Percentiles rank a stretch among this genome's conserved stretches.
phyloP scores from a whole-genome alignment of 1,140 invertebrate species.

The Zaprionus africanus region DNA sequence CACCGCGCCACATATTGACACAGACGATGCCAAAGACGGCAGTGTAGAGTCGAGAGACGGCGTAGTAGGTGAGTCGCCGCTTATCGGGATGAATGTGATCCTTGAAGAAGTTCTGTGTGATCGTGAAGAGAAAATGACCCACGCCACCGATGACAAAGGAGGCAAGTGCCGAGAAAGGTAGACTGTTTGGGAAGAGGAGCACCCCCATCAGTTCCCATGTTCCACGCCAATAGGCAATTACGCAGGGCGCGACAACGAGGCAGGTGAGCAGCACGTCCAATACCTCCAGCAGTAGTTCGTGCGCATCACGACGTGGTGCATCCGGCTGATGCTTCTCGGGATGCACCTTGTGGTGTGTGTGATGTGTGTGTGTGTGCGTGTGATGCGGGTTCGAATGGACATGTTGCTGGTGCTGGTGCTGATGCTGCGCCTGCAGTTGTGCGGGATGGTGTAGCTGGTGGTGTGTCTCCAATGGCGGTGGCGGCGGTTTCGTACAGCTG shows the following conservation, averaged over 20 bases:
- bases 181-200: conserved; percentile 88
- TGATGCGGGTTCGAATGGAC: conserved; percentile 22
- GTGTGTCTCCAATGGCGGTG: conserved; percentile 40
- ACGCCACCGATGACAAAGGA: conserved; percentile 89
- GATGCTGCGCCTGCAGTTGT: conserved; percentile 42
- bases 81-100: conserved; percentile 88
- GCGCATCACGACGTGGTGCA: conserved; percentile 71
- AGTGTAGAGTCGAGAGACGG: conserved; percentile 90
- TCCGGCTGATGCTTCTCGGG: conserved; percentile 78
- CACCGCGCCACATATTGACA: conserved; percentile 93
- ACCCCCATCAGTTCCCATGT: conserved; percentile 92
- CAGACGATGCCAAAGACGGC: conserved; percentile 90
- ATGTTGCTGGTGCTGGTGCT: conserved; percentile 41
- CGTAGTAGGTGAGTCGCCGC: conserved; percentile 88
- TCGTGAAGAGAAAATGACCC: conserved; percentile 88
- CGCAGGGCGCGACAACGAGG: conserved; percentile 90
- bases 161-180: conserved; percentile 86
- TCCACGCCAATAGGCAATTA: conserved; percentile 93
- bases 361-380: conserved; percentile 29
- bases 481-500: conserved; percentile 30
- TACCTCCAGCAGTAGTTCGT: conserved; percentile 87
- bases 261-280: conserved; percentile 90
- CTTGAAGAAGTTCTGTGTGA: conserved; percentile 88
- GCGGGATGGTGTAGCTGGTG: conserved; percentile 37
- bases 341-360: conserved; percentile 18